A percentile compares a stretch with the other conserved stretches of the same genome.
These are phyloP conservation scores for Leucoraja ocellata DNA, from an alignment of 2,797 vertebrate genomes.

Conservation along the genomic window DNA sequence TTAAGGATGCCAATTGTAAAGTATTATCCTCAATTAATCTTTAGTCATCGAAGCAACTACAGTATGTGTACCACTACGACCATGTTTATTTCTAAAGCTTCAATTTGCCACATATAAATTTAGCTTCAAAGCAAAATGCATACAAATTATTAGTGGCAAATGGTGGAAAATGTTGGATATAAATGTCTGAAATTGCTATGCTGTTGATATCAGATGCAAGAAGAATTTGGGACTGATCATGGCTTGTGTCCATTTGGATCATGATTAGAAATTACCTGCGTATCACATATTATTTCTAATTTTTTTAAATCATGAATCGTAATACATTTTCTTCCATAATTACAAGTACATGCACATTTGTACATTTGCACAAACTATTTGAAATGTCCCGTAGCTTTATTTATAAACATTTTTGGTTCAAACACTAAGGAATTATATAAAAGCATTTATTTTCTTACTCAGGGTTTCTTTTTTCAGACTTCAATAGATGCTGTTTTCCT, in stretches of 20 bases:
- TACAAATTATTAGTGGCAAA: neutral
- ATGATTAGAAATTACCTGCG: neutral
- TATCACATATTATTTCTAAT: neutral
- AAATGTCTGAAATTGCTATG: neutral
- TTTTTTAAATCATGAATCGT: neutral
- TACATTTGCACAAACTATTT: neutral
- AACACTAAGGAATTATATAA: neutral
- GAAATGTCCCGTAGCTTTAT: neutral
- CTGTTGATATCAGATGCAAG: neutral
- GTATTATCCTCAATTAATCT: too few species aligned
- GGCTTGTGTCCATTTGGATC: too few species aligned
- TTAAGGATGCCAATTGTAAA: neutral
- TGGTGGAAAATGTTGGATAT: neutral
- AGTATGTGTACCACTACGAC: too few species aligned
- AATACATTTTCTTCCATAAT: neutral
- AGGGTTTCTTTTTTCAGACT: neutral
- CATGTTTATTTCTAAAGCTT: slow-evolving; percentile 1
- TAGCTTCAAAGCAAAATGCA: neutral
- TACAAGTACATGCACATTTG: neutral
- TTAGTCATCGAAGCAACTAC: too few species aligned
- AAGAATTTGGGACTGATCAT: neutral
- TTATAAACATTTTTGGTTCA: neutral
- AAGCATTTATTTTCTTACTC: neutral
- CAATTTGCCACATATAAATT: neutral
- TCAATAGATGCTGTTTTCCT: neutral